Conservation (phyloP, 1,140 invertebrate species). For the Mamestra configurata region DNA sequence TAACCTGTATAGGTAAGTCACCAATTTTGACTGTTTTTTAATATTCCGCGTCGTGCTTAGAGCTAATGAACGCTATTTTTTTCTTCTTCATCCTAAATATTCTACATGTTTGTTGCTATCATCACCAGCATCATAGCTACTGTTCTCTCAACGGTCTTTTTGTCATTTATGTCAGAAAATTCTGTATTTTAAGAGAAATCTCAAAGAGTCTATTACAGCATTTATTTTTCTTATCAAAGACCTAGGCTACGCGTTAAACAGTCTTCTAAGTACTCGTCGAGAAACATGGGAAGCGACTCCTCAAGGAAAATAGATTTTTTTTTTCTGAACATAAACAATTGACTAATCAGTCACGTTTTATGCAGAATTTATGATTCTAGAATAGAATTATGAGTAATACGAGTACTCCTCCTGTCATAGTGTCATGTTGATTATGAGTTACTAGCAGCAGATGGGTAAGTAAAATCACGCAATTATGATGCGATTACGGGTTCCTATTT, state of each 20-base stretch:
- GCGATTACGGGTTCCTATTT: not conserved
- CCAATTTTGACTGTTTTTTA: no score
- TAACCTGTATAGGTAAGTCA: no score
- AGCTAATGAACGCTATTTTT: no score
- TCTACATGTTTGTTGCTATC: no score
- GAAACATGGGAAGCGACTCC: not conserved
- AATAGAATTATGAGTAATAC: conserved; percentile 9
- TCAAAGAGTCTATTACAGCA: no score
- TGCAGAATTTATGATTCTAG: conserved; percentile 31
- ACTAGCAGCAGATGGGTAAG: not conserved
- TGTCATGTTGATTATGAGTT: conserved; percentile 30
- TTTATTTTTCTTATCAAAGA: no score
- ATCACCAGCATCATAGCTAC: no score
- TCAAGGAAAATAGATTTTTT: not conserved
- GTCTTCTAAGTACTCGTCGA: not conserved
- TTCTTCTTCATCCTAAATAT: no score
- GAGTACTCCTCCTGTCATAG: conserved; percentile 7
- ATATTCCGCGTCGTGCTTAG: no score
- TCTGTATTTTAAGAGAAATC: no score
- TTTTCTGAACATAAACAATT: not conserved
- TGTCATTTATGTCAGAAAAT: no score
- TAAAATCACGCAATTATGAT: not conserved
- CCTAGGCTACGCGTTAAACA: not conserved
- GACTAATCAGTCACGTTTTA: conserved; percentile 17
- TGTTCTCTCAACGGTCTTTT: no score